phyloP scores from a whole-genome alignment of 2,113 vertebrate genomes.

The Archocentrus centrarchus region DNA sequence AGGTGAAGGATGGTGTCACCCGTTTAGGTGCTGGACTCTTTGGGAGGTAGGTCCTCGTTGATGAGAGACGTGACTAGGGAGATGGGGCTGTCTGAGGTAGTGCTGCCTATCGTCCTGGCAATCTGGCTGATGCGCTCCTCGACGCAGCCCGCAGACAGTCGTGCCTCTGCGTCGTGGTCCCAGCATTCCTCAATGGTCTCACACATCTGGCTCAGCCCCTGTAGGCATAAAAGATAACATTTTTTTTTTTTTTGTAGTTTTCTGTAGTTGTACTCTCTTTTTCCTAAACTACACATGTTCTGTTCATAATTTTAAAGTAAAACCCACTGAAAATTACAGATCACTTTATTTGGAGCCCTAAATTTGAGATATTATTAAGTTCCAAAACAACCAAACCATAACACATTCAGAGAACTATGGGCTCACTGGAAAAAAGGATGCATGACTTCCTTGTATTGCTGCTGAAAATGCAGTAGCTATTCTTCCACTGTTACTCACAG shows the following conservation, averaged over 20 bases:
- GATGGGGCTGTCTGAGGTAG: constrained; percentile 94
- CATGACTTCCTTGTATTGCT: constrained; percentile 28
- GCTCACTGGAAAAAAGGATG: constrained; percentile 16
- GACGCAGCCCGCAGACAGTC: constrained; percentile 95
- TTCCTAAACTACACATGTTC: not conserved
- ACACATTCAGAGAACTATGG: not conserved
- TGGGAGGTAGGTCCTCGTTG: constrained; percentile 98
- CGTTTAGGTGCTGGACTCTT: constrained; percentile 97
- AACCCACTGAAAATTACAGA: not conserved
- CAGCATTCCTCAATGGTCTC: constrained; percentile 99
- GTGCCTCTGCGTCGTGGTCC: constrained; percentile 98
- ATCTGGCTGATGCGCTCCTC: constrained; percentile 96
- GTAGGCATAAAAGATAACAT: not conserved
- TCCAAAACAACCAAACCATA: not conserved
- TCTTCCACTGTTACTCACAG: constrained; percentile 84
- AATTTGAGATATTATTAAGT: not conserved
- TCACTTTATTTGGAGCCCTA: not conserved
- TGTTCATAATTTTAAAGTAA: not conserved
- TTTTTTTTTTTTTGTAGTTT: not conserved
- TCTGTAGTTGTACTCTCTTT: not conserved
- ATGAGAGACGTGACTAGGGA: constrained; percentile 96
- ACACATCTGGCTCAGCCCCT: constrained; percentile 97
- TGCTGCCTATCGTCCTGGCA: constrained; percentile 90
- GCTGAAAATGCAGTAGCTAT: not conserved
- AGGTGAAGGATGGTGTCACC: constrained; percentile 47